Evolutionary conservation across 2,797 vertebrate genomes (phyloP), one percentile per base, ranked within the genome.

Genomic region (Chromis chromis): DNA sequence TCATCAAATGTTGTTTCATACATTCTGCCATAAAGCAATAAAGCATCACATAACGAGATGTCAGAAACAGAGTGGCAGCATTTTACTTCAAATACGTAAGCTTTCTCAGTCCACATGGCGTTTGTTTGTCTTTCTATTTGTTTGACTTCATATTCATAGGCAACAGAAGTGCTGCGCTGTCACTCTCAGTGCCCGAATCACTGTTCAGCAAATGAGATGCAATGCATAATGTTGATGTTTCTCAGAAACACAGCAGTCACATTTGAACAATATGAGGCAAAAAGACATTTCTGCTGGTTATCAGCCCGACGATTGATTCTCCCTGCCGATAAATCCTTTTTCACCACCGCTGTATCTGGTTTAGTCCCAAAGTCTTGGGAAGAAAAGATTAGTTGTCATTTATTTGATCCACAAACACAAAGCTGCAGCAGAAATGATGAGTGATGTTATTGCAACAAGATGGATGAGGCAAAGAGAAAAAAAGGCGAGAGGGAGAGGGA

Each of bases 301-400:
- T 72, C 64, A 54, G 42, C 46, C 4, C 27, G 63, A 49, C 48
- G 54, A 67, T n/a, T 17, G 3, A 69, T 54, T 69, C 61, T 39
- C 50, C 25, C 42, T 25, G 13, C 61, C 62, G 59, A 73, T 46
- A 19, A 57, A 61, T 27, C 9, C 16, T 17, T 70, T n/a, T 31
- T 40, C 27, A 9, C 68, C 31, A 55, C 28, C 52, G 58, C 11
- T 33, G 8, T 60, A 44, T 33, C 44, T 31, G 27, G 24, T 71
- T 58, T 49, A 40, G 21, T 39, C 53, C 19, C 19, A 36, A 40
- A 4, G 22, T 67, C 25, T 48, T 25, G 19, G 12, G 44, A 39
- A 66, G 54, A 74, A 61, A 70, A 60, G 46, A 25, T 68, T 78
- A 67, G 55, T 49, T 68, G 74, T 76, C 48, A 68, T 68, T 60